Conservation (phyloP, 2,113 vertebrate species). For the Lota lota region DNA sequence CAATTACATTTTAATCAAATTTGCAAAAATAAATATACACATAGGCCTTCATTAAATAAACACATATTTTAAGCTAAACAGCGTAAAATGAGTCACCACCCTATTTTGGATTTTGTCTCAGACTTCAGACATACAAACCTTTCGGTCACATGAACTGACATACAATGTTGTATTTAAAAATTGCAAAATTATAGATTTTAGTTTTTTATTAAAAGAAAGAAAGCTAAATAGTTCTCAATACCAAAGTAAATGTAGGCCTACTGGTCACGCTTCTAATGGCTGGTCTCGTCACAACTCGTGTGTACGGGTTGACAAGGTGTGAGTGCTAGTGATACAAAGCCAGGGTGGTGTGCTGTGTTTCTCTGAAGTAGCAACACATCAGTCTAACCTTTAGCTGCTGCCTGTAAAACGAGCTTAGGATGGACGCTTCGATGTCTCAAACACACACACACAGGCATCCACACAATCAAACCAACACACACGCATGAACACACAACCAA, state of each 20-base stretch:
- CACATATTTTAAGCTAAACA: no score
- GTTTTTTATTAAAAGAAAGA: no score
- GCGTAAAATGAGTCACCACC: no score
- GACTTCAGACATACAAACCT: no score
- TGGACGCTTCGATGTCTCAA: conserved; percentile 50
- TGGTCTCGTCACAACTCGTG: not conserved
- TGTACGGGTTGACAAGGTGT: conserved; percentile 45
- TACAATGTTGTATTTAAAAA: no score
- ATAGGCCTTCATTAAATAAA: no score
- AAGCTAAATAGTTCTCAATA: not conserved
- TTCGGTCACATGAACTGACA: no score
- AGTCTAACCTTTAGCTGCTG: conserved; percentile 70
- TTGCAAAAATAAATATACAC: no score
- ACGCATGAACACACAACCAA: conserved; percentile 27
- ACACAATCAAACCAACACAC: not conserved
- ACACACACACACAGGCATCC: conserved; percentile 16
- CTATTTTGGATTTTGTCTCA: no score
- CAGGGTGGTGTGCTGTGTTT: conserved; percentile 51
- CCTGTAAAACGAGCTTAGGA: conserved; percentile 62
- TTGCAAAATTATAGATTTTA: not conserved
- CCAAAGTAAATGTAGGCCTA: no score
- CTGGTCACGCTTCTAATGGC: not conserved
- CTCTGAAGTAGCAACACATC: conserved; percentile 68
- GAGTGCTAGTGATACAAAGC: conserved; percentile 44
- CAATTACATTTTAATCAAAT: no score